Evolutionary conservation across 2,888 invertebrate species (phyloP), one percentile per base, ranked within the genome.

Genomic region (Xiphydria camelus): DNA sequence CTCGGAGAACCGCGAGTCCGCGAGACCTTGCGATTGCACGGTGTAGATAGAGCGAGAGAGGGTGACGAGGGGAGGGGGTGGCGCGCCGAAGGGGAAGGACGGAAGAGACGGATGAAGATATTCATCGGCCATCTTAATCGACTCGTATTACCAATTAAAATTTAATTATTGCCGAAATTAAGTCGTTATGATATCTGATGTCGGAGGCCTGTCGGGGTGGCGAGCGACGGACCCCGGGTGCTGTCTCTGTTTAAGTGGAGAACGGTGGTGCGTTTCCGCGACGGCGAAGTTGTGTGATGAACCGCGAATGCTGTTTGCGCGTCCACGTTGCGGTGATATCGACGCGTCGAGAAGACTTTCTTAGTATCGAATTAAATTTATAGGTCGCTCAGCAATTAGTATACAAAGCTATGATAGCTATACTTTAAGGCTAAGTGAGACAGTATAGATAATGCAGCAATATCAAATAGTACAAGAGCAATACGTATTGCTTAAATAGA

Each of bases 91-190:
- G n/a, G n/a, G 34, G 15, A 15, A 18, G 19, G 17, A 9, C 7
- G 12, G 14, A 34, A 18, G 18, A 23, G 22, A 26, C 21, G 17
- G 37, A 32, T 31, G 32, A 19, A 35, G 40, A 39, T 41, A 51
- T 50, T 52, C 62, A 57, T 59, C 66, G 61, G 49, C 56, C 51
- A 54, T 64, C 61, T 65, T 69, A 65, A 70, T 70, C 68, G 67
- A 64, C 66, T 68, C 64, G 62, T 62, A 66, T 70, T 68, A 66
- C 68, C 70, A 70, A 71, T 71, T 71, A 71, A 70, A 69, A 67
- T 69, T 70, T 70, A 69, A 71, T 70, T 64, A 68, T 59, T 59
- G 43, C 50, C 50, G 55, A 59, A 67, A 68, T 64, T 57, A 63
- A 67, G 64, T 68, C 60, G 59, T 64, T 31, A 38, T 38, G 43